Conservation (phyloP, 2,888 invertebrate species). For the Rhorus exstirpatorius region DNA sequence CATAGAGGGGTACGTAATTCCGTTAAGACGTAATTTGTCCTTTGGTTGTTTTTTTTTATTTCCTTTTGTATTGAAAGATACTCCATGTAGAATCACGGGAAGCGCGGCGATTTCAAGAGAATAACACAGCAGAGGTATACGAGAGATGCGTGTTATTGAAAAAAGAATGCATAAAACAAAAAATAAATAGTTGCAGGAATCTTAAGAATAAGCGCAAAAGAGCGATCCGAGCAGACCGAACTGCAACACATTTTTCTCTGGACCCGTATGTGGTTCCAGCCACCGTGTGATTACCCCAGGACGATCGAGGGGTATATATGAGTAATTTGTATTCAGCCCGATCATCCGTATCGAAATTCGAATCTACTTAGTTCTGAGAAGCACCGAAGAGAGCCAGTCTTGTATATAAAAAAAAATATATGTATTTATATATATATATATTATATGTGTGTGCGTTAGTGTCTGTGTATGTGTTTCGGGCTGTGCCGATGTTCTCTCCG, state of each 20-base stretch:
- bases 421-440: constrained; percentile 34
- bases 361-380: constrained; percentile 86
- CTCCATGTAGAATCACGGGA: constrained; percentile 16
- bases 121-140: constrained; percentile 2
- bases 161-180: constrained; percentile 45
- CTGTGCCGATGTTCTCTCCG: constrained; percentile 71
- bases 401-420: too few relatives aligned
- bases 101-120: constrained; percentile 16
- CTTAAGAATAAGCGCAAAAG: constrained; percentile 51
- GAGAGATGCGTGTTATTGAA: constrained; percentile 39
- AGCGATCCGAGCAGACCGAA: constrained; percentile 72
- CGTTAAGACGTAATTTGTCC: constrained; percentile 46
- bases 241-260: constrained; percentile 82
- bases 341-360: constrained; percentile 86
- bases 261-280: constrained; percentile 81
- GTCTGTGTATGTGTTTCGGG: constrained; percentile 63
- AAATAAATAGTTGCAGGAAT: constrained; percentile 62
- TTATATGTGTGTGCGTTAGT: constrained; percentile 9
- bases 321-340: constrained; percentile 86
- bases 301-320: constrained; percentile 83
- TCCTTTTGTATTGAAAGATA: constrained; percentile 9
- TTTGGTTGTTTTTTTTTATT: constrained; percentile 19
- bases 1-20: too few relatives aligned
- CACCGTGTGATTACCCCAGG: constrained; percentile 85
- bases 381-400: constrained; percentile 70